These are phyloP conservation scores for Paratrypauchen microcephalus DNA, from an alignment of 2,797 vertebrate species.

Conservation along the genomic window DNA sequence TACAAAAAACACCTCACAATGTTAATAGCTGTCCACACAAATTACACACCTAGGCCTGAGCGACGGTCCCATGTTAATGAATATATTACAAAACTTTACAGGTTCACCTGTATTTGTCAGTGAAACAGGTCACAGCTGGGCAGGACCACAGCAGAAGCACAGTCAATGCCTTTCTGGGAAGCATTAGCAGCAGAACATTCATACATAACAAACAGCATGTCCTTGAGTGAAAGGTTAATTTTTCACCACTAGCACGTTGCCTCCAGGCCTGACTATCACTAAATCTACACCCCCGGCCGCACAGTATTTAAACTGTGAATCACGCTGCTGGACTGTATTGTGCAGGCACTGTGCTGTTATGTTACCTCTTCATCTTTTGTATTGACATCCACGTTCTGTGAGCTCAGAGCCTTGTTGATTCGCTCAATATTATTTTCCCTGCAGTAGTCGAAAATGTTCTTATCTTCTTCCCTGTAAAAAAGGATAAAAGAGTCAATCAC, in stretches of 20 bases:
- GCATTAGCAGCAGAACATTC: conserved; percentile 10
- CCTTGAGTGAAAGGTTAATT: conserved; percentile 7
- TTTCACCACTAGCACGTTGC: not conserved
- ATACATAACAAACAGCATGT: conserved; percentile 1
- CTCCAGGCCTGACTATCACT: not conserved
- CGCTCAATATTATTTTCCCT: conserved; percentile 95
- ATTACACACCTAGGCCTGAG: conserved; percentile 30
- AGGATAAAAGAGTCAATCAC: conserved; percentile 5
- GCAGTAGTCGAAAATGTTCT: conserved; percentile 98
- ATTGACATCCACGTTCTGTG: conserved; percentile 89
- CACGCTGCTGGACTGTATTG: conserved; percentile 10
- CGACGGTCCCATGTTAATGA: conserved; percentile 29
- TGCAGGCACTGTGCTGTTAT: not conserved
- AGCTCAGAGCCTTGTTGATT: conserved; percentile 87
- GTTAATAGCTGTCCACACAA: conserved; percentile 37
- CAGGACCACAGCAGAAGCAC: not conserved
- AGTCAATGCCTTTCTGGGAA: conserved; percentile 1
- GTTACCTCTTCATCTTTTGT: conserved; percentile 92
- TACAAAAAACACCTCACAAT: conserved; percentile 43
- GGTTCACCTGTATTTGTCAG: conserved; percentile 36
- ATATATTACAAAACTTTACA: conserved; percentile 37
- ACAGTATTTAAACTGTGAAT: conserved; percentile 3
- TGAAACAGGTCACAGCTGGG: conserved; percentile 22
- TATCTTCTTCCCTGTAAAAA: conserved; percentile 91
- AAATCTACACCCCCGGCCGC: conserved; percentile 2